Percentiles rank a stretch among this genome's conserved stretches.
These are phyloP conservation scores for Zaprionus inermis DNA, from an alignment of 1,140 invertebrate species.

Conservation along the genomic window DNA sequence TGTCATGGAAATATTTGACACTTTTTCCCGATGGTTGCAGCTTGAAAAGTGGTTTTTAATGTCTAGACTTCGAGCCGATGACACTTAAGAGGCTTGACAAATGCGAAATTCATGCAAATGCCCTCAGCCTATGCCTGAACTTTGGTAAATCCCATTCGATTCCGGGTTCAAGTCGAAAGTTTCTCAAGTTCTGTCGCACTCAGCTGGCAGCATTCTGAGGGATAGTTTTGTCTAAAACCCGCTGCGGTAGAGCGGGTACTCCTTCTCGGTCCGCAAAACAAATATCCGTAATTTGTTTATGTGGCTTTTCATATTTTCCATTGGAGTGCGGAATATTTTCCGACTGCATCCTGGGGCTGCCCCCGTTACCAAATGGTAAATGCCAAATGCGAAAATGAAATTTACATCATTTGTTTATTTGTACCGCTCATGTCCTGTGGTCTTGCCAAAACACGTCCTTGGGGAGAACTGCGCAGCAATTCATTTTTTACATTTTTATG, in stretches of 20 bases:
- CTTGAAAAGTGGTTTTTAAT: conserved; percentile 75
- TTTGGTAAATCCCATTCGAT: conserved; percentile 71
- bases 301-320: conserved; percentile 71
- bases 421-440: conserved; percentile 74
- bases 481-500: conserved; percentile 57
- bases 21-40: conserved; percentile 45
- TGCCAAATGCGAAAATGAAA: conserved; percentile 68
- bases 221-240: conserved; percentile 49
- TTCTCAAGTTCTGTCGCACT: conserved; percentile 13
- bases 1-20: conserved; percentile 62
- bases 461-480: conserved; percentile 65
- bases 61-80: conserved; percentile 50
- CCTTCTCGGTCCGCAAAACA: conserved; percentile 44
- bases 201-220: conserved; percentile 33
- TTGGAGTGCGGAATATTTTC: conserved; percentile 24
- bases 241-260: conserved; percentile 2
- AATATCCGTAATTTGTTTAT: conserved; percentile 71
- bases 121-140: conserved; percentile 39
- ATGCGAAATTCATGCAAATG: conserved; percentile 78
- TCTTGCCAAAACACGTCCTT: conserved; percentile 52
- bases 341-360: background rate
- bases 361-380: conserved; percentile 25
- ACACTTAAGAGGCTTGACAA: conserved; percentile 74
- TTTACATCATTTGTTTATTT: conserved; percentile 83
- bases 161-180: conserved; percentile 28